A percentile compares a stretch with the other conserved stretches of the same genome.
These are phyloP conservation scores for Sphenodon punctatus DNA, from an alignment of 2,797 vertebrate species.

Conservation along the genomic window DNA sequence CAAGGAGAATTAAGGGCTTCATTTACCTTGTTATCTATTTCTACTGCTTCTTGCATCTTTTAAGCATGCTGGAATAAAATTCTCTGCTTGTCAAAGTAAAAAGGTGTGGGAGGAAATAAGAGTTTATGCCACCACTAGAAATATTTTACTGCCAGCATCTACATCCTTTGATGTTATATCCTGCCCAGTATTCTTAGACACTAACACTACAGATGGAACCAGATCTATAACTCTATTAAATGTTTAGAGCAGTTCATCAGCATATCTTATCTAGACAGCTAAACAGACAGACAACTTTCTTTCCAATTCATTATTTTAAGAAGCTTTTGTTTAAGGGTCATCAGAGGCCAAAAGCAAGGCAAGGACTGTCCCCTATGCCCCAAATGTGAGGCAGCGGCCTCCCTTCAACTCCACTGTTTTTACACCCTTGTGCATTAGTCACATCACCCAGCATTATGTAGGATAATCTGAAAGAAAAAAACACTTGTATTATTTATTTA, in stretches of 20 bases:
- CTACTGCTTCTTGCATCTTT: background rate
- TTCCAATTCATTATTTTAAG: too few species aligned
- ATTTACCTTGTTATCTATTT: background rate
- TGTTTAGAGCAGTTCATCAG: background rate
- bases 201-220: background rate
- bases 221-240: background rate
- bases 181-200: accelerated
- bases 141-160: background rate
- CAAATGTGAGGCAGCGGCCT: too few species aligned
- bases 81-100: background rate
- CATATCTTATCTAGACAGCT: background rate
- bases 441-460: too few species aligned
- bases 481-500: too few species aligned
- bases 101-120: background rate
- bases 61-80: background rate
- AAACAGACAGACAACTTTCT: too few species aligned
- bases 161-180: background rate
- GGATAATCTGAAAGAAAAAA: too few species aligned
- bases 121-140: background rate
- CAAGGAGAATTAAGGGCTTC: conserved; percentile 11
- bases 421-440: too few species aligned
- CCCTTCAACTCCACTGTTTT: too few species aligned
- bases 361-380: too few species aligned
- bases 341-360: too few species aligned
- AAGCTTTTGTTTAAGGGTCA: too few species aligned